Base-by-base conservation (phyloP, 2,113 vertebrate genomes). In the Sylvia atricapilla region DNA sequence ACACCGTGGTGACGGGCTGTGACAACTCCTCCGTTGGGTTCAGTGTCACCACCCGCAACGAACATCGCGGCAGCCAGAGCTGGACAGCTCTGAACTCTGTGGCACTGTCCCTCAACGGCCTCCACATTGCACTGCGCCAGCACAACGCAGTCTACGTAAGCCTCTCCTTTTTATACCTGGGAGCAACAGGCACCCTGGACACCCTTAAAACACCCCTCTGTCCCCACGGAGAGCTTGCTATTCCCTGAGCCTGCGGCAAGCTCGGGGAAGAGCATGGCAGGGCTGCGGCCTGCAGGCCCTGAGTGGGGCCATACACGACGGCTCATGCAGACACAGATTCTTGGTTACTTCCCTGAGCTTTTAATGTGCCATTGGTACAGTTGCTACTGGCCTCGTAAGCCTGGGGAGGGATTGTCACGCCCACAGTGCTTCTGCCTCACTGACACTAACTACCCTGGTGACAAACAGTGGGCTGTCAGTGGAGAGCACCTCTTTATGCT, bases 51-150 rank as follows among this genome's bases (percentile, higher is more conserved):
- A 98, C 98, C 21, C 95, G 98, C 79, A 99, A 99, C 58, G 37
- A 97, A 46, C 97, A 98, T 39, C 92, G 95, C 1, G 86, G 96
- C 46, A 98, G 97, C 94, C 72, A 11, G 12, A 94, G 95, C 41
- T 97, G 97, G 67, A 98, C 98, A 18, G 98, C 98, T 68, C 97
- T 99, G 64, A 86, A 98, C 86, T 98, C 98, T 2, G 97, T 98
- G 70, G 86, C 97, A 9, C 96, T 99, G 23, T 91, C 96, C 17
- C 30, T 98, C 39, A 35, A 96, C 6, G 96, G 97, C 84, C 89
- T 98, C 37, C 84, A 98, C 74, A 59, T 99, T 30, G 97, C 94
- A 4, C 78, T 99, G 62, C 96, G 92, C 55, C 55, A 98, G 69
- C 96, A 94, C 28, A 96, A 96, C 60, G 53, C 89, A 1, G 97